These are phyloP conservation scores for Ceyx melanurus DNA, from an alignment of 2,113 vertebrate genomes.

Conservation along the genomic window DNA sequence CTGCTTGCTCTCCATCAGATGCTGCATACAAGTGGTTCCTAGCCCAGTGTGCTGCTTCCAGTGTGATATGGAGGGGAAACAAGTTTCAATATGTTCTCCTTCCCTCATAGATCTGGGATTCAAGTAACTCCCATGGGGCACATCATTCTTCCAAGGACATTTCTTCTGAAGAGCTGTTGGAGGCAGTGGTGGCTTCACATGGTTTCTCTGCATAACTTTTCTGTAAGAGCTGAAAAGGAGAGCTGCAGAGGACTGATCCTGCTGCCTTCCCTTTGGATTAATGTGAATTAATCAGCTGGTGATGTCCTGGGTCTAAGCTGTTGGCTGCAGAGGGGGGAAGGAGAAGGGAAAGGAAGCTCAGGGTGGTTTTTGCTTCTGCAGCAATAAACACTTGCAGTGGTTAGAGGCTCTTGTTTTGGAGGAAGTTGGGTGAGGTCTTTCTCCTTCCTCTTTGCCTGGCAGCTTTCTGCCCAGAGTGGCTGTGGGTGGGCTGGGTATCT, in stretches of 20 bases:
- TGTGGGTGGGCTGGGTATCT: neutral
- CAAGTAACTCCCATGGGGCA: neutral
- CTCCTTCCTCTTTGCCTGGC: neutral
- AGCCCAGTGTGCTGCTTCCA: neutral
- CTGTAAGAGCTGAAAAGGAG: neutral
- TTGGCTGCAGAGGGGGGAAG: neutral
- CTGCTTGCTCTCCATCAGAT: neutral
- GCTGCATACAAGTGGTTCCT: neutral
- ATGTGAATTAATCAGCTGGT: neutral
- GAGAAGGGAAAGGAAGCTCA: rapidly evolving
- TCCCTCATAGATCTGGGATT: neutral
- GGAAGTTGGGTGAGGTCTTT: neutral
- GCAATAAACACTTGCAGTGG: neutral
- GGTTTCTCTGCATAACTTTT: neutral
- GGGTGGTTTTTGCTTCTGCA: neutral
- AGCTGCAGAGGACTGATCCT: neutral
- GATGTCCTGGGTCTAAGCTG: neutral
- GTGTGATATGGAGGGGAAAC: neutral
- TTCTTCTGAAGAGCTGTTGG: neutral
- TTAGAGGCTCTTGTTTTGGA: neutral
- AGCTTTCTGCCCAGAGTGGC: neutral
- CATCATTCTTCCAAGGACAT: neutral
- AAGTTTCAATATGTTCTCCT: neutral
- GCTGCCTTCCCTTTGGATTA: neutral
- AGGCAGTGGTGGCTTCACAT: rapidly evolving